A percentile compares a stretch with the other conserved stretches of the same genome.
Evolutionary conservation across 2,888 invertebrate genomes (phyloP).

Genomic region (Ceramica pisi): DNA sequence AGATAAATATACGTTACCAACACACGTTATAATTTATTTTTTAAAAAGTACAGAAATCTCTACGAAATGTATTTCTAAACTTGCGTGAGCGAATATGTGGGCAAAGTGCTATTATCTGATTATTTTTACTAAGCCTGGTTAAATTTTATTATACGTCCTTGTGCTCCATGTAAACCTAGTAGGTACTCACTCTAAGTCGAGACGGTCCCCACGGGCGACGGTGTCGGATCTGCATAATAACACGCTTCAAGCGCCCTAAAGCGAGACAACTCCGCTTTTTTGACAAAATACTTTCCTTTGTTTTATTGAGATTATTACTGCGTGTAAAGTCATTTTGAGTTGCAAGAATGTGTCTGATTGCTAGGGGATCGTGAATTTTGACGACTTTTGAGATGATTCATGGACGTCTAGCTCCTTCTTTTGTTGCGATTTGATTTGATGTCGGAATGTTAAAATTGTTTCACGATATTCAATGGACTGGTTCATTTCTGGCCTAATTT

Average conservation of each 20-base stretch:
- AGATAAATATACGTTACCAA: no score
- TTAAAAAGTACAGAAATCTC: no score
- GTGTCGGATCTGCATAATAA: conserved; percentile 67
- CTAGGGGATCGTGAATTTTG: conserved; percentile 5
- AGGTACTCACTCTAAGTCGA: conserved; percentile 54
- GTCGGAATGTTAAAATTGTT: neutral
- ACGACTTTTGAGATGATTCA: conserved; percentile 23
- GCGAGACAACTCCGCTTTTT: conserved; percentile 61
- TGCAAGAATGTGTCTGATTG: conserved; percentile 51
- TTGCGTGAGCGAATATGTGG: no score
- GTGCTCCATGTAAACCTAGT: conserved; percentile 69
- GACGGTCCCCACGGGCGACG: conserved; percentile 62
- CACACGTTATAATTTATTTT: no score
- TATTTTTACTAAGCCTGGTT: neutral
- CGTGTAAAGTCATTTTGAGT: conserved; percentile 74
- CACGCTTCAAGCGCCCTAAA: conserved; percentile 57
- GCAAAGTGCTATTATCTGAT: no score
- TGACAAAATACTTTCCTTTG: conserved; percentile 62
- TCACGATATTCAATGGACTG: neutral
- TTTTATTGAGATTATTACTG: conserved; percentile 52
- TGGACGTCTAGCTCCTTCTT: conserved; percentile 9
- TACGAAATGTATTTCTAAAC: no score
- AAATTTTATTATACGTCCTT: conserved; percentile 38
- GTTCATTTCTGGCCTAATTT: neutral
- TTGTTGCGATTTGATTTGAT: neutral